Evolutionary conservation across 1,140 invertebrate species (phyloP), one percentile per base, ranked within the genome.

Genomic region (Trachymyrmex septentrionalis): DNA sequence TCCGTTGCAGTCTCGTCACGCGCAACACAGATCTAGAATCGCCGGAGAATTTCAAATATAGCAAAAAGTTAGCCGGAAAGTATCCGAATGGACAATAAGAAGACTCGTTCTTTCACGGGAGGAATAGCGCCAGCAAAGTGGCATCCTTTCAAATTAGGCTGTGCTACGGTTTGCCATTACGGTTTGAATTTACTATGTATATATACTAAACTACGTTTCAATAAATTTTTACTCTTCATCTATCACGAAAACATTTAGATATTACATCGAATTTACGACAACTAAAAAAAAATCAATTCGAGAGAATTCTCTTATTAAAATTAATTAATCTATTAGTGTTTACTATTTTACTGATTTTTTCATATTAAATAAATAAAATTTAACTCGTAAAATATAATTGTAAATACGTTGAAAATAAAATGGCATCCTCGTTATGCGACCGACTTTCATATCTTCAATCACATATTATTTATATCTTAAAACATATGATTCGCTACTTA

Each of bases 1-100:
- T 72, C 53, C 24, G 4, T 27, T 61, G 38, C 67, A 89, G 76
- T 89, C 87, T 73, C 75, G 63, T 89, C 87, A 89, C 76, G 88
- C 48, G 55, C 69, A 71, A 81, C 73, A 63, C 53, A 78, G 63
- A 38, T 86, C 84, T 86, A 89, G 71, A 71, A 78, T 89, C 81
- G 38, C 16, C 61, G 67, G 53, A 44, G 66, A 82, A 89, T 89
- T 76, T 76, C 88, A 89, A 89, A 71, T 61, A 10, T 50, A 38
- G 69, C 10, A 86, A 86, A 76, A 86, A 86, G 21, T 27, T 24
- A 57, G 48, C 7, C 64, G 24, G 63, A 10, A 69, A 61, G 14
- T 21, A 2, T 71, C 69, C n/a, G 30, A 30, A 88, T 50, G 57
- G 76, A 50, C 53, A 75, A 89, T 55, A 86, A 86, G 81, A 88